These are phyloP conservation scores for Craseonycteris thonglongyai DNA, from an alignment of 2,113 vertebrate genomes.

Conservation along the genomic window DNA sequence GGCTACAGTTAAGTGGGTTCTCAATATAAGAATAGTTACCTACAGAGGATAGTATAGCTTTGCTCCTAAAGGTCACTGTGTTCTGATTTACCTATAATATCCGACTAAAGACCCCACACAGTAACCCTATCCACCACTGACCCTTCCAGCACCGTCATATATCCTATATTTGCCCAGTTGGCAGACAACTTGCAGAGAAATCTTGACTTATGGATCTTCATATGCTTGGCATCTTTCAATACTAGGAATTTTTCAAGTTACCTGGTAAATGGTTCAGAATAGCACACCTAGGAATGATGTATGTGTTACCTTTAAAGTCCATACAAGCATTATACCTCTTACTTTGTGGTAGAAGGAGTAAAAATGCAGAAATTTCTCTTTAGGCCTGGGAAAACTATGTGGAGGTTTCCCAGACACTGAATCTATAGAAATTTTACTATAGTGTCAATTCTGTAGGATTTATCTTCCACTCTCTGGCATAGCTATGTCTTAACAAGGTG, in stretches of 20 bases:
- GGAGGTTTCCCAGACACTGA: neutral
- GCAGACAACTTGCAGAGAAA: neutral
- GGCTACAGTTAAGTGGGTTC: neutral
- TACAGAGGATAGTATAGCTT: neutral
- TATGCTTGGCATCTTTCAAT: neutral
- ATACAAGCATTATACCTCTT: neutral
- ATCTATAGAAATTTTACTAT: neutral
- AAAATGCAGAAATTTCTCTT: neutral
- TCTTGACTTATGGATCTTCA: neutral
- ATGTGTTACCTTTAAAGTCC: neutral
- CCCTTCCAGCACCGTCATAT: neutral
- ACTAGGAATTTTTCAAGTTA: neutral
- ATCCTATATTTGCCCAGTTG: neutral
- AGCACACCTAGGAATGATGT: neutral
- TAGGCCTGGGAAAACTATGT: neutral
- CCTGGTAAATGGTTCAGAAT: neutral
- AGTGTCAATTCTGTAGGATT: neutral
- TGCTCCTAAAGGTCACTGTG: neutral
- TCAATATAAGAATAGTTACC: neutral
- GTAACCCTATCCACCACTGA: neutral
- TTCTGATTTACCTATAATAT: neutral
- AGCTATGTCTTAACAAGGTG: neutral
- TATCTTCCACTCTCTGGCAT: neutral
- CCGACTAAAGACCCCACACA: neutral
- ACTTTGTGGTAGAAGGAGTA: neutral